phyloP scores from a whole-genome alignment of 2,888 invertebrate genomes.

The Hedya salicella region DNA sequence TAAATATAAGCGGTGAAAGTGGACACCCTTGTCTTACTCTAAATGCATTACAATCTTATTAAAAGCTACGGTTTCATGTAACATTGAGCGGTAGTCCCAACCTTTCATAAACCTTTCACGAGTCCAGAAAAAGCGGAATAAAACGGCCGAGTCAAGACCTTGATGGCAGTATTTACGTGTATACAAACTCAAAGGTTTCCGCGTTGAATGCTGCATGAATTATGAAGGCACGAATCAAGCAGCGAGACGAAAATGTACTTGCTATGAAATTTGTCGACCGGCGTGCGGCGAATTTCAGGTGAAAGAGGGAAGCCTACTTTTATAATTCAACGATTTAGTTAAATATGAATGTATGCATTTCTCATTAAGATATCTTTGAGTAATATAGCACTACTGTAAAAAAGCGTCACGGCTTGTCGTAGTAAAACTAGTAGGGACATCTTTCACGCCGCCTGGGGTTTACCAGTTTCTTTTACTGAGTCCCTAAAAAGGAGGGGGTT shows the following conservation, averaged over 20 bases:
- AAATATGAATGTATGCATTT: too few relatives aligned
- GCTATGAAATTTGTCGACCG: slow-evolving; percentile 18
- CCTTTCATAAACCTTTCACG: slow-evolving; percentile 25
- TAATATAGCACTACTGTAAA: too few relatives aligned
- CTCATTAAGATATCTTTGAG: too few relatives aligned
- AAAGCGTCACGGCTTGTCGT: too few relatives aligned
- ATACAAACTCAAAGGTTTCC: slow-evolving; percentile 13
- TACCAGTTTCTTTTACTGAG: too few relatives aligned
- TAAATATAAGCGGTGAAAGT: too few relatives aligned
- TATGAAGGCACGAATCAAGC: slow-evolving; percentile 29
- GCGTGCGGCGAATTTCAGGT: not conserved
- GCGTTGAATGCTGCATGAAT: slow-evolving; percentile 26
- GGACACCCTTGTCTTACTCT: too few relatives aligned
- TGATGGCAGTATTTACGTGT: slow-evolving; percentile 38
- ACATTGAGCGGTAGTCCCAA: slow-evolving; percentile 7
- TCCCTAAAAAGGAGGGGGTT: too few relatives aligned
- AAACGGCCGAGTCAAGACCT: slow-evolving; percentile 35
- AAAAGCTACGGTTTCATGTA: not conserved
- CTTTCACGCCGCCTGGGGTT: too few relatives aligned
- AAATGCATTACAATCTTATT: not conserved
- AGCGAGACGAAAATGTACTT: slow-evolving; percentile 12
- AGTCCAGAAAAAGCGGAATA: slow-evolving; percentile 25
- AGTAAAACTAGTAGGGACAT: too few relatives aligned
- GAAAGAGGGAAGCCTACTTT: too few relatives aligned
- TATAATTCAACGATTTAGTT: too few relatives aligned